Conservation (phyloP, 2,888 invertebrate genomes). For the Drymonia ruficornis region DNA sequence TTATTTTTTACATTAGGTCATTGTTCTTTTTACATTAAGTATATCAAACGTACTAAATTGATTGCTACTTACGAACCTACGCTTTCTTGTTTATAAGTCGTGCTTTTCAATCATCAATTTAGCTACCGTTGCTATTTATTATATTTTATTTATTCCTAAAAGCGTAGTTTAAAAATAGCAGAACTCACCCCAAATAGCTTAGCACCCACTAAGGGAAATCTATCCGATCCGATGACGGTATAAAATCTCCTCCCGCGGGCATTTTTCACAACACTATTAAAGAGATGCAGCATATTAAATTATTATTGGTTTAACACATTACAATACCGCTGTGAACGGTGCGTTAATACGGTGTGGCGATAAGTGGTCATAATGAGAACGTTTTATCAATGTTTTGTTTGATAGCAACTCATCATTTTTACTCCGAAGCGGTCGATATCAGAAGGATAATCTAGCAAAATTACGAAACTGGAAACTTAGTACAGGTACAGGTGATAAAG, state of each 20-base stretch:
- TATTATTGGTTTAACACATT: conserved; percentile 15
- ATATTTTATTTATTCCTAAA: too few relatives aligned
- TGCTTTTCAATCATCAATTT: too few relatives aligned
- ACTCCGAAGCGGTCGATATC: not conserved
- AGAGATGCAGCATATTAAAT: conserved; percentile 60
- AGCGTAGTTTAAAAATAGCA: too few relatives aligned
- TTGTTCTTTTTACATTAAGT: too few relatives aligned
- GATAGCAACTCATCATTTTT: not conserved
- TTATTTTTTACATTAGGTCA: too few relatives aligned
- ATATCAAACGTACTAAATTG: too few relatives aligned
- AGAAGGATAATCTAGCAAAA: not conserved
- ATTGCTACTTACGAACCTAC: too few relatives aligned
- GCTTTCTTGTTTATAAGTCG: too few relatives aligned
- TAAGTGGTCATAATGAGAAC: conserved; percentile 11
- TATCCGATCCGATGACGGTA: conserved; percentile 56
- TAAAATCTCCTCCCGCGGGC: conserved; percentile 56
- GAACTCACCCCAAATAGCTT: conserved; percentile 8
- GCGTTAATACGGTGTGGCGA: conserved; percentile 26
- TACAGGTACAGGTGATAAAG: too few relatives aligned
- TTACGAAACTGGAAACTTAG: too few relatives aligned
- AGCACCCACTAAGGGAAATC: conserved; percentile 35
- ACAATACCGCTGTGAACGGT: conserved; percentile 24
- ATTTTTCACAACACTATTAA: conserved; percentile 43
- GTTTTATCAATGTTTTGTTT: not conserved
- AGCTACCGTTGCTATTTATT: too few relatives aligned